Evolutionary conservation across 2,113 vertebrate species (phyloP).

Genomic region (Murina feae): DNA sequence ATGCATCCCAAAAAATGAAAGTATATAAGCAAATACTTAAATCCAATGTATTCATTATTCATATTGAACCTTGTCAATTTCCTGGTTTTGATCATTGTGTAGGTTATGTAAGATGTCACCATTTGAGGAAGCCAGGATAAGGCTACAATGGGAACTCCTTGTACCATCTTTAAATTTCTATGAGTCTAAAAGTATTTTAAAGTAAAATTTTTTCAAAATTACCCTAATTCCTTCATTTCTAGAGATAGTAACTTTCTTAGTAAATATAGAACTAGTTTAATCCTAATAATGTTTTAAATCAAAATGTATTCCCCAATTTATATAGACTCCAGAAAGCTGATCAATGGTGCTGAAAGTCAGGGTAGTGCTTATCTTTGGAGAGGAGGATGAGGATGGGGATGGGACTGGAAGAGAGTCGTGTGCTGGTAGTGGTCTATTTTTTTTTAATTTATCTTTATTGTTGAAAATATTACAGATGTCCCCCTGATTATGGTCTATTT

Average conservation of each 20-base stretch:
- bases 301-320: not conserved
- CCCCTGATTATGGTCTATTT: not conserved
- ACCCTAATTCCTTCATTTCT: not conserved
- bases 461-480: no score
- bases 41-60: not conserved
- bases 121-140: not conserved
- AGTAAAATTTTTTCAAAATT: not conserved
- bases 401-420: not conserved
- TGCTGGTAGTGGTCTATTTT: not conserved
- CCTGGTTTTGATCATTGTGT: not conserved
- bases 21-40: not conserved
- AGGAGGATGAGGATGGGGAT: no score
- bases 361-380: not conserved
- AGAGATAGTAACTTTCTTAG: not conserved
- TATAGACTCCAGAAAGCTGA: not conserved
- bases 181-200: slow-evolving; percentile 9
- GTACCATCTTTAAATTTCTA: not conserved
- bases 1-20: not conserved
- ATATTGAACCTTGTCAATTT: not conserved
- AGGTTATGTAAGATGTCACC: not conserved
- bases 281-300: not conserved
- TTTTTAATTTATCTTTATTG: no score
- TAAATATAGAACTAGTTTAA: not conserved
- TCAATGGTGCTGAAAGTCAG: not conserved
- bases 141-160: not conserved